Evolutionary conservation across 2,113 vertebrate species (phyloP).

Genomic region (Balaeniceps rex): DNA sequence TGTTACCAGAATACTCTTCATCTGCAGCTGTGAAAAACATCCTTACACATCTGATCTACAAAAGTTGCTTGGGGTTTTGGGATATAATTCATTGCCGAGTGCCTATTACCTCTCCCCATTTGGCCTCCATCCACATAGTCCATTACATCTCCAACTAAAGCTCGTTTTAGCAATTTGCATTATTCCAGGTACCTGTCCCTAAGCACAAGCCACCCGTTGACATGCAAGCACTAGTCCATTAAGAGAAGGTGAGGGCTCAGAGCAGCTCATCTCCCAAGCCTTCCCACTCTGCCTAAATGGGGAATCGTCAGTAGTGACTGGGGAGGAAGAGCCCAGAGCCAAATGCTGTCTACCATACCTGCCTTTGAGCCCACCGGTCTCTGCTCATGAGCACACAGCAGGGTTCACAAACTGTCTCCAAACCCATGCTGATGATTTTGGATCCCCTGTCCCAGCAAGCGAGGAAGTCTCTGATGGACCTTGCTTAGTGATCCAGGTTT

Average conservation of each 20-base stretch:
- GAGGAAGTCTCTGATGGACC: fast-evolving
- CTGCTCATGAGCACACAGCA: not conserved
- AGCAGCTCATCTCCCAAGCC: not conserved
- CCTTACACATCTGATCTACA: not conserved
- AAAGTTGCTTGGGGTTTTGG: not conserved
- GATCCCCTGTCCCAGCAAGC: not conserved
- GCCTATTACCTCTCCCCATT: not conserved
- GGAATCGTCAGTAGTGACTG: not conserved
- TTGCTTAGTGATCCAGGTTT: not conserved
- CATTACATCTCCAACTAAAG: not conserved
- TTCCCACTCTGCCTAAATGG: not conserved
- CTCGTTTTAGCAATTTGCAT: not conserved
- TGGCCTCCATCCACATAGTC: conserved; percentile 6
- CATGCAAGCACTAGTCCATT: not conserved
- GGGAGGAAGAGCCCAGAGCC: not conserved
- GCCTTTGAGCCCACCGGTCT: not conserved
- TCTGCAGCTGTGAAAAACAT: not conserved
- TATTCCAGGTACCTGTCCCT: not conserved
- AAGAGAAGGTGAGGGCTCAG: not conserved
- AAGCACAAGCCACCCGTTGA: not conserved
- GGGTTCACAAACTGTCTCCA: not conserved
- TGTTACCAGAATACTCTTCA: not conserved
- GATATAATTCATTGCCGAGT: not conserved
- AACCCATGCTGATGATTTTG: not conserved
- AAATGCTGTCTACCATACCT: not conserved